These are phyloP conservation scores for Scortum barcoo DNA, from an alignment of 2,113 vertebrate species.

Conservation along the genomic window DNA sequence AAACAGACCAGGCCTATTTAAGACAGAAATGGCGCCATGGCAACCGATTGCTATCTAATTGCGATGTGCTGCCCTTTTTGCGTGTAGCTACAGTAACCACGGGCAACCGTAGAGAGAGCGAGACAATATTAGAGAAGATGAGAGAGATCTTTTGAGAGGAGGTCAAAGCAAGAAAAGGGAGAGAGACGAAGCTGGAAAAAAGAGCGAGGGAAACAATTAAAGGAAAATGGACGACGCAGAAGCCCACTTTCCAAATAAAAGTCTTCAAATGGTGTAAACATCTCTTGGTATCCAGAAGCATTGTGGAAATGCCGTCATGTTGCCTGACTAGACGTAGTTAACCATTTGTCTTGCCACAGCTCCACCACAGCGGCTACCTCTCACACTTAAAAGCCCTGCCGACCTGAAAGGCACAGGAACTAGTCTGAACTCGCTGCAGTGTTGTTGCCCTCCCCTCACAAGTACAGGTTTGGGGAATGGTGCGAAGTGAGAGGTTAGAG, in stretches of 20 bases:
- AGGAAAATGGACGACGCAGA: neutral
- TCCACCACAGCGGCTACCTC: constrained; percentile 35
- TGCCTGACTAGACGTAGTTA: constrained; percentile 46
- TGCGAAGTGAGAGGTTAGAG: constrained; percentile 54
- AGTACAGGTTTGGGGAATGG: constrained; percentile 62
- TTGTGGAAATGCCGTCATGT: constrained; percentile 28
- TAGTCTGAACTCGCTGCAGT: constrained; percentile 77
- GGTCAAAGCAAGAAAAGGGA: constrained; percentile 49
- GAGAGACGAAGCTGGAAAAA: neutral
- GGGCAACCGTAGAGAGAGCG: constrained; percentile 79
- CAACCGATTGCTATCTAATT: constrained; percentile 88
- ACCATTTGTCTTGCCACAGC: constrained; percentile 50
- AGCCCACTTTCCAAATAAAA: neutral
- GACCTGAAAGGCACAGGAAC: constrained; percentile 70
- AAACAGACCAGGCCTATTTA: constrained; percentile 83
- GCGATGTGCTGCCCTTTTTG: constrained; percentile 76
- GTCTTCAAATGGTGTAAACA: constrained; percentile 21
- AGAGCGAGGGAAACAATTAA: constrained; percentile 21
- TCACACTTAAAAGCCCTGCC: constrained; percentile 51
- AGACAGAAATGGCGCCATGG: constrained; percentile 81
- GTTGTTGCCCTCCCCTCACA: constrained; percentile 39
- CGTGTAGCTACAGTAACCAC: constrained; percentile 81
- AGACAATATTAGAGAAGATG: constrained; percentile 61
- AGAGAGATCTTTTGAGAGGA: constrained; percentile 50
- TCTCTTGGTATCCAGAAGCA: constrained; percentile 1